phyloP scores from a whole-genome alignment of 2,113 vertebrate genomes.

The Mustela lutreola region DNA sequence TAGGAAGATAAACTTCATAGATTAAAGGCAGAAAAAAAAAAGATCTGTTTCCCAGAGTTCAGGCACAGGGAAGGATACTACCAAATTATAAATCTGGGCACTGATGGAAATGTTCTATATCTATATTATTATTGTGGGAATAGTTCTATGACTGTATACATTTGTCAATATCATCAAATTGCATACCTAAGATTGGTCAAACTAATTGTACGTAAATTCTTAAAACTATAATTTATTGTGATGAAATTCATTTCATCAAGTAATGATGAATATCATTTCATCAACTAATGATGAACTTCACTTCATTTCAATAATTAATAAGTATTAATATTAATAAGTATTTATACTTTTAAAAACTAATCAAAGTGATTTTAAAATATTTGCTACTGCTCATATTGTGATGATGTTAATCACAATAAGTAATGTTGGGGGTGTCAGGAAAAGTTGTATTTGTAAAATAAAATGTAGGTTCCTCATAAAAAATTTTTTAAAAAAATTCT shows the following conservation, averaged over 20 bases:
- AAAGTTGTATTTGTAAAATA: slow-evolving; percentile 2
- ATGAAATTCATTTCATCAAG: neutral
- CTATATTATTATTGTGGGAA: neutral
- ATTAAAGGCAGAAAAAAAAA: neutral
- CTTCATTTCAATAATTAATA: neutral
- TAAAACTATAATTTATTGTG: neutral
- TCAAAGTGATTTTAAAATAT: neutral
- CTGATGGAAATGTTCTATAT: neutral
- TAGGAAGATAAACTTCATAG: neutral
- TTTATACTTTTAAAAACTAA: neutral
- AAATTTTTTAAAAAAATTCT: neutral
- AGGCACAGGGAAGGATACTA: neutral
- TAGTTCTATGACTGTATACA: neutral
- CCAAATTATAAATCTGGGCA: neutral
- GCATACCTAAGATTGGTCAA: neutral
- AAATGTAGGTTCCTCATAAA: neutral
- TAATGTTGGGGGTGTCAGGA: neutral
- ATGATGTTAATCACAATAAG: neutral
- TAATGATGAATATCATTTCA: neutral
- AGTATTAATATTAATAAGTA: neutral
- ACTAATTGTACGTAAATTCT: neutral
- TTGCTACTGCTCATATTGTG: neutral
- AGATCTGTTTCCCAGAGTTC: neutral
- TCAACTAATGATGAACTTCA: neutral
- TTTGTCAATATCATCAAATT: neutral